A percentile compares a stretch with the other conserved stretches of the same genome.
These are phyloP conservation scores for Margarornis squamiger DNA, from an alignment of 2,797 vertebrate genomes.

Conservation along the genomic window DNA sequence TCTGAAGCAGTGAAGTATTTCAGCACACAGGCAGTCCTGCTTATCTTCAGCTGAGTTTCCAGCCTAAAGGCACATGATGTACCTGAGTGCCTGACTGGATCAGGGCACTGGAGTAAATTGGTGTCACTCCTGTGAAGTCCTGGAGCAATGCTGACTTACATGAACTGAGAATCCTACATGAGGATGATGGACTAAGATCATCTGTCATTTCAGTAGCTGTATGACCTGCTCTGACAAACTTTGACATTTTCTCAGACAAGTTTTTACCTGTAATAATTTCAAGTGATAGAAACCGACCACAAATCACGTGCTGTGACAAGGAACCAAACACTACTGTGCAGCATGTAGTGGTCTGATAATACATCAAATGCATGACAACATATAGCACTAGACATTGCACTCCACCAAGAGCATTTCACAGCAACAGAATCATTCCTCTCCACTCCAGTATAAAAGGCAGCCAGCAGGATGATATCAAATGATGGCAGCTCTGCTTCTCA, in stretches of 20 bases:
- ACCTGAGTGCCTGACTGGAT: not conserved
- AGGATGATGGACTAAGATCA: not conserved
- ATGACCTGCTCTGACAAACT: constrained; percentile 42
- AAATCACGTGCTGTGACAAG: constrained; percentile 37
- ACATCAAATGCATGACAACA: constrained; percentile 43
- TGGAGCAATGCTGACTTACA: not conserved
- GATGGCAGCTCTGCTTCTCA: constrained; percentile 34
- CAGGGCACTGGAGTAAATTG: not conserved
- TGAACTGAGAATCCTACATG: not conserved
- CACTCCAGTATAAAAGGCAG: not conserved
- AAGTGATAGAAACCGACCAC: constrained; percentile 16
- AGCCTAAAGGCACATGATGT: not conserved
- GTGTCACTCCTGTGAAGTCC: not conserved
- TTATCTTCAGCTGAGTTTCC: constrained; percentile 3
- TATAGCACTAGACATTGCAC: constrained; percentile 2
- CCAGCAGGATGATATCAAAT: constrained; percentile 45
- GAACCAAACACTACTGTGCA: constrained; percentile 26
- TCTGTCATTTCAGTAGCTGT: constrained; percentile 1
- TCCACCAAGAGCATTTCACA: constrained; percentile 29
- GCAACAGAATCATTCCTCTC: not conserved
- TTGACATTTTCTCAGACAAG: constrained; percentile 35
- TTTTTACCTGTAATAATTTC: constrained; percentile 67
- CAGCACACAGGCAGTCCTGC: not conserved
- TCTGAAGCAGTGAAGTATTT: constrained; percentile 3
- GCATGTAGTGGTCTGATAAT: constrained; percentile 27